These are phyloP conservation scores for Muscicapa striata DNA, from an alignment of 2,797 vertebrate genomes.

Conservation along the genomic window DNA sequence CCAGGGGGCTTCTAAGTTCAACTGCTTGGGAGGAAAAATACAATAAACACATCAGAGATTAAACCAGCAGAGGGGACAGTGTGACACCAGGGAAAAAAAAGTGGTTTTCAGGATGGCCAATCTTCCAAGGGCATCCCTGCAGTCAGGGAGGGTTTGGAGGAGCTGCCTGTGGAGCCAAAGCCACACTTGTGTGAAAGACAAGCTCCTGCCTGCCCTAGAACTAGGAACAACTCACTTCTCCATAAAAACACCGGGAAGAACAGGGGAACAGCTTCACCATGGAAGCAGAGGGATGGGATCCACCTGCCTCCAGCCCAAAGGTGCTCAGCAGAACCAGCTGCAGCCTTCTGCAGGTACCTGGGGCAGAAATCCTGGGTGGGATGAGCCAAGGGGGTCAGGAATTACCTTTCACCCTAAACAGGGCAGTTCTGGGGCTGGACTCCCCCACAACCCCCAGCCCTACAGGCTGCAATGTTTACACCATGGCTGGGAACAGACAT, in stretches of 20 bases:
- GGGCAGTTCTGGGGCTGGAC: background rate
- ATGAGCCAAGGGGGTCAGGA: background rate
- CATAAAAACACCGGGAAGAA: background rate
- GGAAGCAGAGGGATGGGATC: background rate
- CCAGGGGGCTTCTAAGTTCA: background rate
- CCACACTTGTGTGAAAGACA: fast-evolving
- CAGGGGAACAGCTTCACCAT: background rate
- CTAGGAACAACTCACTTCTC: background rate
- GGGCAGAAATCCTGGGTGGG: background rate
- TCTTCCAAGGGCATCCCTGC: background rate
- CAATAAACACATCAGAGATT: fast-evolving
- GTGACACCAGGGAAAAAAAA: background rate
- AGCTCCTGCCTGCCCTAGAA: background rate
- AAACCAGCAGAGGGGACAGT: background rate
- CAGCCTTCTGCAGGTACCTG: background rate
- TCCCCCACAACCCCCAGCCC: background rate
- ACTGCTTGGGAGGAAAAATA: fast-evolving
- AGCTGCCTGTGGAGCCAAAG: background rate
- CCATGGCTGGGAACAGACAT: background rate
- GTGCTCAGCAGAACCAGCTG: background rate
- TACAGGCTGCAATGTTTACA: fast-evolving
- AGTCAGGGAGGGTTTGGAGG: background rate
- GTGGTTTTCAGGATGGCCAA: fast-evolving
- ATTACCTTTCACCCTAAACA: background rate
- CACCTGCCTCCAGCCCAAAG: background rate